These are phyloP conservation scores for Melanostigma gelatinosum DNA, from an alignment of 2,113 vertebrate species.

Conservation along the genomic window DNA sequence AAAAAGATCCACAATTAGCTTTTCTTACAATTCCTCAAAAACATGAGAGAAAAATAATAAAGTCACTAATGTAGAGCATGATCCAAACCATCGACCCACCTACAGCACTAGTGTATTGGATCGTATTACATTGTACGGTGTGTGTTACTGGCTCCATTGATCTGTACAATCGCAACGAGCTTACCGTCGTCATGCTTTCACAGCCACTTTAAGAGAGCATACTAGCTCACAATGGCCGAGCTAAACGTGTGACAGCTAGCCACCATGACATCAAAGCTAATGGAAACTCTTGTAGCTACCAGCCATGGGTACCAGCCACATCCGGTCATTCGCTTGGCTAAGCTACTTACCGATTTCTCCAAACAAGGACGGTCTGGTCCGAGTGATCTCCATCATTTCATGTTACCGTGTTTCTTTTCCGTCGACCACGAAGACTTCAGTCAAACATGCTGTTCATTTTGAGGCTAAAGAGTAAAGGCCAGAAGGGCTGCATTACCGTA, in stretches of 20 bases:
- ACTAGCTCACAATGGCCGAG: background rate
- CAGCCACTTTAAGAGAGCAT: background rate
- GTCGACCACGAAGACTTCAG: constrained; percentile 15
- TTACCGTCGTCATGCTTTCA: constrained; percentile 31
- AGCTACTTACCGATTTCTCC: constrained; percentile 84
- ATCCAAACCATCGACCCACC: background rate
- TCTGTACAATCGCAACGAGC: constrained; percentile 33
- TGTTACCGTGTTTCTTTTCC: constrained; percentile 33
- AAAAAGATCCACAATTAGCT: background rate
- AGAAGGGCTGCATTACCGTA: constrained; percentile 11
- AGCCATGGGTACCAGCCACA: background rate
- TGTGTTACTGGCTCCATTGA: background rate
- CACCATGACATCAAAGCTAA: background rate
- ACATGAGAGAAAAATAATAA: background rate
- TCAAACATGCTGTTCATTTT: constrained; percentile 4
- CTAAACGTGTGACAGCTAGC: background rate
- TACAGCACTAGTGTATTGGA: background rate
- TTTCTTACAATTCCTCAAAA: background rate
- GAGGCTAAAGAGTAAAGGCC: background rate
- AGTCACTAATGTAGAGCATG: background rate
- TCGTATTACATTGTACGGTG: background rate
- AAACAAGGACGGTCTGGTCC: constrained; percentile 80
- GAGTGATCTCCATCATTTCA: constrained; percentile 78
- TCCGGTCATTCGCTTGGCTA: constrained; percentile 1
- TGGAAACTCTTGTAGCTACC: background rate